phyloP scores from a whole-genome alignment of 1,140 invertebrate genomes.

The Caenorhabditis briggsae region DNA sequence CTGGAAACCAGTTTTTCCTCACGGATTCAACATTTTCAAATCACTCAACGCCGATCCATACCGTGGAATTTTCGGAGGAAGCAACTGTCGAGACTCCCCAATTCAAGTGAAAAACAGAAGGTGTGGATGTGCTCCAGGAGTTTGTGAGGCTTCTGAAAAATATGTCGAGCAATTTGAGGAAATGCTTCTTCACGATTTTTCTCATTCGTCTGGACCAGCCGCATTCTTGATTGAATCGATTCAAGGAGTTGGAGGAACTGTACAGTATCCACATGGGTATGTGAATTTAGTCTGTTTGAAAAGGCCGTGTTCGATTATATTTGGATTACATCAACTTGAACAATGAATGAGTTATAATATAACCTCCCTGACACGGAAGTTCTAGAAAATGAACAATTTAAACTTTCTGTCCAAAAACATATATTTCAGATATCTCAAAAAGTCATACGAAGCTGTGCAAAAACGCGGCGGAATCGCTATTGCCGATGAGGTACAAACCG shows the following conservation, averaged over 20 bases:
- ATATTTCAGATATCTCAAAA: constrained; percentile 83
- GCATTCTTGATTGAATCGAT: constrained; percentile 94
- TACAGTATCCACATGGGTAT: constrained; percentile 89
- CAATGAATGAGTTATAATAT: too few relatives aligned
- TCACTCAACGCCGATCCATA: constrained; percentile 91
- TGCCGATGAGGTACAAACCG: constrained; percentile 95
- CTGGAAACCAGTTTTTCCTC: constrained; percentile 86
- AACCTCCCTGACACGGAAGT: too few relatives aligned
- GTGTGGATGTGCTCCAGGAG: constrained; percentile 63
- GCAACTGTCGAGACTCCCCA: constrained; percentile 87
- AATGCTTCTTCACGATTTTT: constrained; percentile 84
- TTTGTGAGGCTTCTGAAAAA: constrained; percentile 61
- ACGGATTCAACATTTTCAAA: constrained; percentile 85
- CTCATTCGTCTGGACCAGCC: constrained; percentile 84
- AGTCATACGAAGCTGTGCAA: constrained; percentile 86
- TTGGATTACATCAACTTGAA: too few relatives aligned
- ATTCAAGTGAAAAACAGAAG: constrained; percentile 82
- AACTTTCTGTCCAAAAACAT: background rate
- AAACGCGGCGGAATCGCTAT: constrained; percentile 89
- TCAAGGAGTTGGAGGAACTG: constrained; percentile 88
- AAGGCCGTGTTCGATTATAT: too few relatives aligned
- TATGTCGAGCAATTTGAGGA: constrained; percentile 87
- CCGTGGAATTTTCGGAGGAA: constrained; percentile 89
- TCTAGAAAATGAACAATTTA: too few relatives aligned
- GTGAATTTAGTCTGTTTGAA: too few relatives aligned